Conservation (phyloP, 2,113 vertebrate species). For the Tetrao urogallus region DNA sequence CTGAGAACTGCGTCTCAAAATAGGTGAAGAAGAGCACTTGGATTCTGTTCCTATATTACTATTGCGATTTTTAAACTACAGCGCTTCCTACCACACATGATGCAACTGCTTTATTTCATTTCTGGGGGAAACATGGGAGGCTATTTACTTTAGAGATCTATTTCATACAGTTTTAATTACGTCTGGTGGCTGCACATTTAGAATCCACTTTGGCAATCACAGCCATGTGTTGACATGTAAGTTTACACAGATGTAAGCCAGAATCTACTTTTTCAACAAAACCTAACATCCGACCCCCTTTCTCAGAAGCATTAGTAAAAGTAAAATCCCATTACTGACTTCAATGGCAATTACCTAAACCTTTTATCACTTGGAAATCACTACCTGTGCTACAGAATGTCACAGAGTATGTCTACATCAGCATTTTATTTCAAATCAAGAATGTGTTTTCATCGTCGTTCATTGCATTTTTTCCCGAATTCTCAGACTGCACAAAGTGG, state of each 20-base stretch:
- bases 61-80: neutral
- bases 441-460: neutral
- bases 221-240: conserved; percentile 20
- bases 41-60: neutral
- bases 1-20: neutral
- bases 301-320: conserved; percentile 9
- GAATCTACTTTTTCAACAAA: conserved; percentile 21
- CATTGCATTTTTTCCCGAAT: neutral
- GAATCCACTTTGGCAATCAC: conserved; percentile 4
- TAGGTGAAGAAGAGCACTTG: neutral
- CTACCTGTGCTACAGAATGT: neutral
- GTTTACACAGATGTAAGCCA: conserved; percentile 28
- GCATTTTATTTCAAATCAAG: neutral
- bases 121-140: neutral
- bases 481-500: neutral
- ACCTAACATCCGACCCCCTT: conserved; percentile 2
- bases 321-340: neutral
- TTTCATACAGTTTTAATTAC: conserved; percentile 4
- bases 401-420: neutral
- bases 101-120: neutral
- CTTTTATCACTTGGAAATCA: neutral
- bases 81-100: neutral
- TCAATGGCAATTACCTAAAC: neutral
- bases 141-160: conserved; percentile 19
- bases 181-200: conserved; percentile 1